phyloP scores from a whole-genome alignment of 1,140 invertebrate species.

The Drosophila seguyi region DNA sequence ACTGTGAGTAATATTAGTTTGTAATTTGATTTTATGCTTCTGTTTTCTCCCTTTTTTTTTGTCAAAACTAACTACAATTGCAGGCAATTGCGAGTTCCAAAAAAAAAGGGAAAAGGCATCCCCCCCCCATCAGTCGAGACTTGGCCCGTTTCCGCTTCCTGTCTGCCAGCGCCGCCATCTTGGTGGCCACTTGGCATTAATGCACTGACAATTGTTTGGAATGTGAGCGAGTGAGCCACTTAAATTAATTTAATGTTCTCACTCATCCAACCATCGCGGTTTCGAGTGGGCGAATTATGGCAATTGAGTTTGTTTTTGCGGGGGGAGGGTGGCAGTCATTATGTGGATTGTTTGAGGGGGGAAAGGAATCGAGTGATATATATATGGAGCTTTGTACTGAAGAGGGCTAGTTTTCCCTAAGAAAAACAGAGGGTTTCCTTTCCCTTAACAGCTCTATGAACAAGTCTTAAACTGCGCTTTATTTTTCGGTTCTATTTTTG shows the following conservation, averaged over 20 bases:
- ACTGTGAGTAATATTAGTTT: constrained; percentile 84
- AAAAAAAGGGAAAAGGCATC: background rate
- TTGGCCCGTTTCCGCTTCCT: constrained; percentile 49
- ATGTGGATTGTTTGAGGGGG: constrained; percentile 1
- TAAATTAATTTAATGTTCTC: constrained; percentile 69
- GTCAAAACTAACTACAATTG: constrained; percentile 45
- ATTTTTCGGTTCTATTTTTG: background rate
- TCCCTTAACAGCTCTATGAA: background rate
- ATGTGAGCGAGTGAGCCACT: constrained; percentile 66
- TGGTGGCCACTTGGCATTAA: constrained; percentile 53
- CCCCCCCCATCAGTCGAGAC: constrained; percentile 16
- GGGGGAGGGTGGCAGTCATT: background rate
- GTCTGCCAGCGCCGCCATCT: constrained; percentile 19
- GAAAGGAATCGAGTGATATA: no score
- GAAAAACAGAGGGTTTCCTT: no score
- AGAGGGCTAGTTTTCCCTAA: no score
- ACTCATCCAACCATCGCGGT: constrained; percentile 30
- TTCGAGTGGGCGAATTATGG: constrained; percentile 36
- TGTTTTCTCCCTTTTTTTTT: constrained; percentile 35
- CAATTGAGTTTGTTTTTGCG: constrained; percentile 30
- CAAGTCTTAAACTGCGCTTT: background rate
- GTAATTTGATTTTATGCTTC: constrained; percentile 81
- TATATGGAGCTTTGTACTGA: no score
- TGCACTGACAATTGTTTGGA: constrained; percentile 73
- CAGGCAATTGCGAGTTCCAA: constrained; percentile 39